phyloP scores from a whole-genome alignment of 2,797 vertebrate genomes.

The Botia kubotai region DNA sequence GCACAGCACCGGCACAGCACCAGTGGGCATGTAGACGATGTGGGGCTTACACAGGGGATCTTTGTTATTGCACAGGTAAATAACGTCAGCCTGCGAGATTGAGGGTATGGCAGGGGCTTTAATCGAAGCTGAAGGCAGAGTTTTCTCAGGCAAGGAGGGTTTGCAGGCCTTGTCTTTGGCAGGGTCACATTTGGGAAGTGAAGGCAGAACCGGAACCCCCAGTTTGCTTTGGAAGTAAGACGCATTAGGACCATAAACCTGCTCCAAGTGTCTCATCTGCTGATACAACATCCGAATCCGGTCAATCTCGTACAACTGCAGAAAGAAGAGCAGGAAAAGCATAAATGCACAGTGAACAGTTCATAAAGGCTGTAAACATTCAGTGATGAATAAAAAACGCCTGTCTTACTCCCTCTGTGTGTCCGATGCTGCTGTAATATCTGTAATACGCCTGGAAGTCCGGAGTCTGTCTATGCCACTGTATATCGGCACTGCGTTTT shows the following conservation, averaged over 20 bases:
- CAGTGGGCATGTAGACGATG: constrained; percentile 79
- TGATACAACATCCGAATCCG: constrained; percentile 83
- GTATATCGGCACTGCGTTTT: constrained; percentile 74
- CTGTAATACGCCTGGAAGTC: constrained; percentile 85
- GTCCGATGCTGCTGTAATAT: constrained; percentile 86
- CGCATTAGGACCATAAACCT: constrained; percentile 78
- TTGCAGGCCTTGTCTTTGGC: constrained; percentile 78
- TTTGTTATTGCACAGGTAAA: constrained; percentile 78
- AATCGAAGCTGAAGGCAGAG: constrained; percentile 55
- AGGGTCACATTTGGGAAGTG: constrained; percentile 73
- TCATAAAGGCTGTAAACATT: not conserved
- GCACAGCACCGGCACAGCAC: constrained; percentile 77
- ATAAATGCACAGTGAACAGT: not conserved
- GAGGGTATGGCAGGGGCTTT: constrained; percentile 66
- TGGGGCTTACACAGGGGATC: constrained; percentile 82
- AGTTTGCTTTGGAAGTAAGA: constrained; percentile 78
- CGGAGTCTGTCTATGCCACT: constrained; percentile 78
- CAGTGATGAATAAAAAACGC: not conserved
- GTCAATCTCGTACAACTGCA: constrained; percentile 83
- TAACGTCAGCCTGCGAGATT: constrained; percentile 73
- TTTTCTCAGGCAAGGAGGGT: constrained; percentile 17
- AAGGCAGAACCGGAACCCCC: constrained; percentile 66
- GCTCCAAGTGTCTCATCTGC: constrained; percentile 82
- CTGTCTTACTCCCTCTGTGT: constrained; percentile 80
- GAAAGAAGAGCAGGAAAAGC: not conserved